phyloP scores from a whole-genome alignment of 2,797 vertebrate genomes.

The Meriones psammophilus region DNA sequence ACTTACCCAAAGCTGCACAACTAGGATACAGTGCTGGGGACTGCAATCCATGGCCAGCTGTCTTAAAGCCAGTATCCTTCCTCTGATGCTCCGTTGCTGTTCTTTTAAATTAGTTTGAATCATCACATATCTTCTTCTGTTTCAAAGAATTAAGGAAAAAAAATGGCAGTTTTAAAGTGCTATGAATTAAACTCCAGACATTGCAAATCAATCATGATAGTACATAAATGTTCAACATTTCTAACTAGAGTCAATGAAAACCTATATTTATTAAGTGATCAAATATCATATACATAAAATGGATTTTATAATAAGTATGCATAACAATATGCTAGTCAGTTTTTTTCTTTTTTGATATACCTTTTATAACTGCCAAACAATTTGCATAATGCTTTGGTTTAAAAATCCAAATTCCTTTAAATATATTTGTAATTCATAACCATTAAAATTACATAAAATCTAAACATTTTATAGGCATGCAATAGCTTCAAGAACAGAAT shows the following conservation, averaged over 20 bases:
- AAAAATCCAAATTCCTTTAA: neutral
- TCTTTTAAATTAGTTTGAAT: neutral
- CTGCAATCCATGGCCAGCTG: neutral
- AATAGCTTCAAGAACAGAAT: conserved; percentile 8
- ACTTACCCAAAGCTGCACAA: neutral
- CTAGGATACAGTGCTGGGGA: neutral
- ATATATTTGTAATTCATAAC: conserved; percentile 32
- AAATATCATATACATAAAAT: neutral
- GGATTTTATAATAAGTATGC: neutral
- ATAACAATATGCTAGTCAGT: neutral
- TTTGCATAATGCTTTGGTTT: neutral
- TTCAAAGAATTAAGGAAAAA: conserved; percentile 1
- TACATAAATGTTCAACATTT: neutral
- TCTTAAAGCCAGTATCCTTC: neutral
- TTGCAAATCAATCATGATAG: neutral
- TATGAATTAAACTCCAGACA: neutral
- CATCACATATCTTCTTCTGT: neutral
- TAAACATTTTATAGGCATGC: neutral
- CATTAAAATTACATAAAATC: conserved; percentile 4
- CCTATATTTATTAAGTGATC: neutral
- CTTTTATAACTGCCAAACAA: neutral
- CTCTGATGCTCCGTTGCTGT: neutral
- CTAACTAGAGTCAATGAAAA: neutral
- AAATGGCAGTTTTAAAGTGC: neutral
- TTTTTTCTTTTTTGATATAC: neutral